Evolutionary conservation across 2,113 vertebrate genomes (phyloP).

Genomic region (Barnardius zonarius): DNA sequence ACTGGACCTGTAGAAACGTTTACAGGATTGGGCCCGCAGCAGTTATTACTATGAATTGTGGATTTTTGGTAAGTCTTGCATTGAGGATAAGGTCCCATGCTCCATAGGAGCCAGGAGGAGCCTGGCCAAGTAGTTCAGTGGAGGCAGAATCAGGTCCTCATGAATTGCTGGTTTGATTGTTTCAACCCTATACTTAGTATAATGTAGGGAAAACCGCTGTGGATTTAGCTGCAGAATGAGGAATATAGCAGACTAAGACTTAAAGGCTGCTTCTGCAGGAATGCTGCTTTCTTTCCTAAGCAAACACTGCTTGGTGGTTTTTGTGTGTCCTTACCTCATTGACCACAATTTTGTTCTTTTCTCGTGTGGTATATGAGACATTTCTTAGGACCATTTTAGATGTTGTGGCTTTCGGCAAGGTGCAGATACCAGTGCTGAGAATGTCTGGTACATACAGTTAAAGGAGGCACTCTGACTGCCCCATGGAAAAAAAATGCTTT

Average conservation of each 20-base stretch:
- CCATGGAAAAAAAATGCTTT: not conserved
- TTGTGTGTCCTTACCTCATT: not conserved
- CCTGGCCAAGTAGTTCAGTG: not conserved
- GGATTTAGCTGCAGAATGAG: not conserved
- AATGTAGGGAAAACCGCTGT: not conserved
- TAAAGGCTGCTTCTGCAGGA: not conserved
- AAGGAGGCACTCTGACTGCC: not conserved
- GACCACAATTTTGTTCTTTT: not conserved
- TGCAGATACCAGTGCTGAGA: not conserved
- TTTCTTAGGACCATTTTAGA: not conserved
- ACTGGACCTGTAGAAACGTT: not conserved
- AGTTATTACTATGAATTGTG: not conserved
- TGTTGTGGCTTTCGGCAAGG: not conserved
- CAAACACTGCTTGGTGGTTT: not conserved
- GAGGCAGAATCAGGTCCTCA: not conserved
- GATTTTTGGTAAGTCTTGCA: not conserved
- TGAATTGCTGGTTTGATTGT: not conserved
- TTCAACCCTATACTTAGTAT: not conserved
- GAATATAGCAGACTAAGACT: not conserved
- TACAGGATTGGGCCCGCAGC: not conserved
- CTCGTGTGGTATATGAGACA: accelerated
- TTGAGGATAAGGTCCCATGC: not conserved
- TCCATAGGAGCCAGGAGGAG: not conserved
- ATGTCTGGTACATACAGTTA: not conserved
- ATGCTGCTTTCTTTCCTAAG: not conserved